Percentiles rank a stretch among this genome's conserved stretches.
Conservation (phyloP, 2,113 vertebrate species). For the Petrocephalus zakoni region DNA sequence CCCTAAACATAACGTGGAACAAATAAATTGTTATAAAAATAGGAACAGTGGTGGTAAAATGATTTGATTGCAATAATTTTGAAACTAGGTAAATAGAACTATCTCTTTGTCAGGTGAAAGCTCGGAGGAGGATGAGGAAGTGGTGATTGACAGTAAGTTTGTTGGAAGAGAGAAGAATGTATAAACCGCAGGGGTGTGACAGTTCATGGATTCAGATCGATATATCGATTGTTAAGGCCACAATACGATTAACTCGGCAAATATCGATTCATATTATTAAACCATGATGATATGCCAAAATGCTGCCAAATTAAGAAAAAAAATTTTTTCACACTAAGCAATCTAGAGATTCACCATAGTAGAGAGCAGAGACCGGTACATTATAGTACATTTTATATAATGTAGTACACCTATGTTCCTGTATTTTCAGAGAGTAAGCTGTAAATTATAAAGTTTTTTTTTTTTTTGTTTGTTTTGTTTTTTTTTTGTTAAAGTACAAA, state of each 20-base stretch:
- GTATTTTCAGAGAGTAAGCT: not conserved
- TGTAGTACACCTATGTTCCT: not conserved
- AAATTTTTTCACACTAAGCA: not conserved
- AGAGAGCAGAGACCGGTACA: not conserved
- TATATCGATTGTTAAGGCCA: not conserved
- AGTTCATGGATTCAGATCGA: not conserved
- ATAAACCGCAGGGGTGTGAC: not conserved
- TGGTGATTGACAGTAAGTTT: constrained; percentile 59
- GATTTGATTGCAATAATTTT: constrained; percentile 21
- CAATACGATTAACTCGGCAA: not conserved
- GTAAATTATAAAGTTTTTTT: not conserved
- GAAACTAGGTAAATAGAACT: constrained; percentile 44
- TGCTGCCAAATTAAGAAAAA: not conserved
- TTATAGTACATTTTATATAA: not conserved
- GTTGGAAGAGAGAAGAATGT: not conserved
- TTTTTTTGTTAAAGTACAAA: not conserved
- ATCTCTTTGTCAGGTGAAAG: constrained; percentile 54
- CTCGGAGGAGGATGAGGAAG: constrained; percentile 47
- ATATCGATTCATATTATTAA: not conserved
- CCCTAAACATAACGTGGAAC: not conserved
- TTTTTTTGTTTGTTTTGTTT: too few species aligned
- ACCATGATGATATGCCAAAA: not conserved
- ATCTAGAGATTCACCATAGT: not conserved
- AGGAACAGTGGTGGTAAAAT: constrained; percentile 1
- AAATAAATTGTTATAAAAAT: not conserved